These are phyloP conservation scores for Melolontha melolontha DNA, from an alignment of 2,888 invertebrate species.

Conservation along the genomic window DNA sequence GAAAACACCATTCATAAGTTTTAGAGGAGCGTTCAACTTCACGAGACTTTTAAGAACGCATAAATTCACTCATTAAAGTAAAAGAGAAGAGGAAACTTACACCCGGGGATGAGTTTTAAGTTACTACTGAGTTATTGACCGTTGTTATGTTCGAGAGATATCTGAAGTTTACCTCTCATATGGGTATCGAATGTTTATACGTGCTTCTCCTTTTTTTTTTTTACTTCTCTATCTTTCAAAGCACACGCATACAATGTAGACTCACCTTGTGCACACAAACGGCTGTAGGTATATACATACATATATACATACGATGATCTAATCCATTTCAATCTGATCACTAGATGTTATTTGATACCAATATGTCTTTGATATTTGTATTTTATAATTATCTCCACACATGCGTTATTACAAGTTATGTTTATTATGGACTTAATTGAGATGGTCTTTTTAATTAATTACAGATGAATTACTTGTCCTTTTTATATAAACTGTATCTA, in stretches of 20 bases:
- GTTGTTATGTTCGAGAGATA: slow-evolving; percentile 24
- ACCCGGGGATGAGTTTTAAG: slow-evolving; percentile 36
- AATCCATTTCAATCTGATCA: slow-evolving; percentile 29
- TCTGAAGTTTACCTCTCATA: slow-evolving; percentile 9
- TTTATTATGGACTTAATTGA: slow-evolving; percentile 31
- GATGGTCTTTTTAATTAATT: slow-evolving; percentile 28
- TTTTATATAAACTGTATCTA: not conserved
- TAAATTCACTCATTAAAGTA: slow-evolving; percentile 35
- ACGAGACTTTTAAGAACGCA: slow-evolving; percentile 35
- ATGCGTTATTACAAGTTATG: not conserved
- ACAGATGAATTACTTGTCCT: slow-evolving; percentile 7
- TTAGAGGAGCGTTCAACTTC: slow-evolving; percentile 20
- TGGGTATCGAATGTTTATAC: slow-evolving; percentile 20
- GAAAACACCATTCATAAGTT: slow-evolving; percentile 33
- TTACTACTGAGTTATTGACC: slow-evolving; percentile 38
- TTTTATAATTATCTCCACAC: slow-evolving; percentile 28
- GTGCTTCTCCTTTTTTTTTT: slow-evolving; percentile 12
- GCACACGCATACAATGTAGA: slow-evolving; percentile 23
- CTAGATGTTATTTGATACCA: slow-evolving; percentile 25
- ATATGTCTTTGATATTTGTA: slow-evolving; percentile 24
- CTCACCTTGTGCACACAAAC: slow-evolving; percentile 14
- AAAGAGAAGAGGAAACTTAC: slow-evolving; percentile 29
- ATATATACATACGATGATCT: slow-evolving; percentile 4
- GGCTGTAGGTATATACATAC: too few species aligned
- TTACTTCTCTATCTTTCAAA: slow-evolving; percentile 8